Evolutionary conservation across 2,113 vertebrate genomes (phyloP), one percentile per base, ranked within the genome.

Genomic region (Conger conger): DNA sequence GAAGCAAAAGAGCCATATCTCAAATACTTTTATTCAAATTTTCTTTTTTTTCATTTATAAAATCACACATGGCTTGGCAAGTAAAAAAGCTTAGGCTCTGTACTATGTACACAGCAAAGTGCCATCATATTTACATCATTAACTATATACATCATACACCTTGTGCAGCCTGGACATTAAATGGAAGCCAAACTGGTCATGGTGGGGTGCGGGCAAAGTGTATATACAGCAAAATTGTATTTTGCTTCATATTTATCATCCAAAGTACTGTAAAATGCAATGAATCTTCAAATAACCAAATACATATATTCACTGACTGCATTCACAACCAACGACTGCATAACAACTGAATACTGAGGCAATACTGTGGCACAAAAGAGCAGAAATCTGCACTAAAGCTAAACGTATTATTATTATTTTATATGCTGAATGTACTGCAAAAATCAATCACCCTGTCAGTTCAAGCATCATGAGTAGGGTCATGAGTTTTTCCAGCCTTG

Each of bases 31-130:
- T 57, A 18, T 36, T 50, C 30, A 54, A 54, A 20, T 15, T 33
- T 57, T 35, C 35, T 81, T 15, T 17, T 81, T 54, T 81, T 81
- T 81, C n/a, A 81, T 81, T 81, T 57, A 80, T 40, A 80, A 80
- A 80, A 80, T 40, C 23, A 80, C 30, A 80, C 0, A 45, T n/a
- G 79, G 18, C 57, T 81, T 54, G 20, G 50, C 18, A n/a, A 53
- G 54, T 81, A 81, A 36, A 33, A 81, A 81, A 81, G 50, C 45
- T 36, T 13, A 18, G 45, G 45, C 33, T 81, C 5, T 63, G 80
- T 81, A 33, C n/a, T 81, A 81, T 57, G 36, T 80, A 81, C 50
- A 81, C 35, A 53, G 30, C 8, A 9, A 57, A 81, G 16, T 54
- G 30, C 80, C 45, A 42, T 35, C 33, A 18, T 81, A 81, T 81